phyloP scores from a whole-genome alignment of 1,140 invertebrate species.

The Bombus huntii region DNA sequence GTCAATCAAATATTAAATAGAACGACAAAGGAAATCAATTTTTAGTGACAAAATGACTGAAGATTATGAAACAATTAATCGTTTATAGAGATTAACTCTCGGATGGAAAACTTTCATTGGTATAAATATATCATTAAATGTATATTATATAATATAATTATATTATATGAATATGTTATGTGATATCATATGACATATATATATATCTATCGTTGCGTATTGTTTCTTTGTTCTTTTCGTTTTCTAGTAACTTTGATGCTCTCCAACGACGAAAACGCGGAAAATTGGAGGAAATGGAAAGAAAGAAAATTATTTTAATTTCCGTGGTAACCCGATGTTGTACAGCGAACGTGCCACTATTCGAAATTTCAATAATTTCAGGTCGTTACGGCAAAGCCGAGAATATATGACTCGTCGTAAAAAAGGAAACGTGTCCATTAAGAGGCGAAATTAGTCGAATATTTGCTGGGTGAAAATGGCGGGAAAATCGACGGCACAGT shows the following conservation, averaged over 20 bases:
- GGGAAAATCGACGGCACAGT: too few species aligned
- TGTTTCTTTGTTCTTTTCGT: neutral
- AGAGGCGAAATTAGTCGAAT: neutral
- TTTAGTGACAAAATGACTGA: neutral
- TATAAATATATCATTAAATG: too few species aligned
- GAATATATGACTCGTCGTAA: neutral
- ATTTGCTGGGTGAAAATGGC: neutral
- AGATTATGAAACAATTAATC: neutral
- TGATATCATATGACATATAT: too few species aligned
- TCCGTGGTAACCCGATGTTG: neutral
- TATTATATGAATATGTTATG: too few species aligned
- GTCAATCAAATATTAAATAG: neutral
- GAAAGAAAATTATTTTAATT: slow-evolving; percentile 5
- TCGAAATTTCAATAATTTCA: slow-evolving; percentile 8
- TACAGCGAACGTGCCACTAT: neutral
- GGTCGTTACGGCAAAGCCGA: neutral
- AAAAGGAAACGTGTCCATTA: neutral
- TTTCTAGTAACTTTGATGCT: neutral
- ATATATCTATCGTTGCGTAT: too few species aligned
- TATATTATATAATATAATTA: too few species aligned
- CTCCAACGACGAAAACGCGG: neutral
- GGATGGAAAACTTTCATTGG: too few species aligned
- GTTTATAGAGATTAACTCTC: neutral
- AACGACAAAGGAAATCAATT: neutral
- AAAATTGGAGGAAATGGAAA: neutral